These are phyloP conservation scores for Gambusia affinis DNA, from an alignment of 2,113 vertebrate species.

Conservation along the genomic window DNA sequence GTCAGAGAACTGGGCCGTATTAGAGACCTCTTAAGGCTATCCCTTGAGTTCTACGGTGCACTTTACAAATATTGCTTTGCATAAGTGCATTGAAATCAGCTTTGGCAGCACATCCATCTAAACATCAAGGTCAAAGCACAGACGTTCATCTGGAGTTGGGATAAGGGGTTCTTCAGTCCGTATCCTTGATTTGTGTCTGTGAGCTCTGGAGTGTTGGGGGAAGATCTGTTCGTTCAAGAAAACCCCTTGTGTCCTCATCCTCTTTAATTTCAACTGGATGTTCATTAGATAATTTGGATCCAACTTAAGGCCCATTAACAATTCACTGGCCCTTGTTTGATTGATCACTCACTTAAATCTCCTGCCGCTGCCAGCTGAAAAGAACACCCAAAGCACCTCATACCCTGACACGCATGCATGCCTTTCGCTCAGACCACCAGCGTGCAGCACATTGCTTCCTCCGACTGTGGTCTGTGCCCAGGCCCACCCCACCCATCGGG, in stretches of 20 bases:
- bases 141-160: neutral
- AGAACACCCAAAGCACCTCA: slow-evolving; percentile 48
- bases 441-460: slow-evolving; percentile 43
- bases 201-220: neutral
- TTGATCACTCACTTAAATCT: slow-evolving; percentile 63
- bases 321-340: slow-evolving; percentile 54
- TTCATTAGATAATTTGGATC: slow-evolving; percentile 46
- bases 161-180: neutral
- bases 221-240: slow-evolving; percentile 18
- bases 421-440: slow-evolving; percentile 64
- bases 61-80: neutral
- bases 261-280: slow-evolving; percentile 31
- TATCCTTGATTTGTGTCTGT: neutral
- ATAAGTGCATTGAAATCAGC: neutral
- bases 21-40: neutral
- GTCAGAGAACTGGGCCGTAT: neutral
- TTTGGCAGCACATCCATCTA: neutral
- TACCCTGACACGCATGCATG: slow-evolving; percentile 27
- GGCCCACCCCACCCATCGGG: slow-evolving; percentile 68
- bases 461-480: slow-evolving; percentile 61
- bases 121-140: neutral
- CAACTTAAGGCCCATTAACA: slow-evolving; percentile 38
- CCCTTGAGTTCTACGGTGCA: neutral
- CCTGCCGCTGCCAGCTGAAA: slow-evolving; percentile 31
- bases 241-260: slow-evolving; percentile 21